Conservation (phyloP, 1,140 invertebrate species). For the Pseudomyrmex dendroicus region DNA sequence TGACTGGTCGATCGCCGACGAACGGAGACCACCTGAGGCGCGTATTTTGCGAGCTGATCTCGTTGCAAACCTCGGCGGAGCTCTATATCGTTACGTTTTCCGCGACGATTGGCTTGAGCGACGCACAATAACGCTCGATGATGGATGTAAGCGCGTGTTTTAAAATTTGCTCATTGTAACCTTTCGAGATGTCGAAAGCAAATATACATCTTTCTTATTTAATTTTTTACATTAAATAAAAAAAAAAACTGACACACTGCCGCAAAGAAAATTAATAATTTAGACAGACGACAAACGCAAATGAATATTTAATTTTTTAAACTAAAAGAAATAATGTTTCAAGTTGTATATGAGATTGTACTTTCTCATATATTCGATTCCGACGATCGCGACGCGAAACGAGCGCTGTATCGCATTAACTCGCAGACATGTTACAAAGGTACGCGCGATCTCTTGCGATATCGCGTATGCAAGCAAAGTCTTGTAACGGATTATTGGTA, state of each 20-base stretch:
- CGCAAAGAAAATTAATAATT: background rate
- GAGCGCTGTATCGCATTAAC: conserved; percentile 60
- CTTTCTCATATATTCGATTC: background rate
- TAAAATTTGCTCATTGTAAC: background rate
- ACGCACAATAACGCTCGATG: conserved; percentile 56
- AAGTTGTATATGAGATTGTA: too few relatives aligned
- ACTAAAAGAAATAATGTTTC: too few relatives aligned
- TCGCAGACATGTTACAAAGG: conserved; percentile 47
- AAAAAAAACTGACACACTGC: background rate
- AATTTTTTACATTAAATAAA: background rate
- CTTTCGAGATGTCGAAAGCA: background rate
- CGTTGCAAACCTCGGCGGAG: conserved; percentile 47
- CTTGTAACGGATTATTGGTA: conserved; percentile 64
- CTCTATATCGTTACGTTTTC: conserved; percentile 72
- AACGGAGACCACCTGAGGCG: conserved; percentile 75
- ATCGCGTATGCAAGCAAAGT: conserved; percentile 56
- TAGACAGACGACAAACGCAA: too few relatives aligned
- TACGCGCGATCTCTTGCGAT: conserved; percentile 32
- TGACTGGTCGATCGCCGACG: conserved; percentile 55
- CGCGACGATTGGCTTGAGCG: conserved; percentile 18
- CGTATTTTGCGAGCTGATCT: conserved; percentile 46
- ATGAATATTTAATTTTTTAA: background rate
- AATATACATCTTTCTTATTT: background rate
- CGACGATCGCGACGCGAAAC: conserved; percentile 34
- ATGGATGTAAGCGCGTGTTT: conserved; percentile 23